Base-by-base conservation (phyloP, 1,140 invertebrate genomes). In the Drosophila takahashii region DNA sequence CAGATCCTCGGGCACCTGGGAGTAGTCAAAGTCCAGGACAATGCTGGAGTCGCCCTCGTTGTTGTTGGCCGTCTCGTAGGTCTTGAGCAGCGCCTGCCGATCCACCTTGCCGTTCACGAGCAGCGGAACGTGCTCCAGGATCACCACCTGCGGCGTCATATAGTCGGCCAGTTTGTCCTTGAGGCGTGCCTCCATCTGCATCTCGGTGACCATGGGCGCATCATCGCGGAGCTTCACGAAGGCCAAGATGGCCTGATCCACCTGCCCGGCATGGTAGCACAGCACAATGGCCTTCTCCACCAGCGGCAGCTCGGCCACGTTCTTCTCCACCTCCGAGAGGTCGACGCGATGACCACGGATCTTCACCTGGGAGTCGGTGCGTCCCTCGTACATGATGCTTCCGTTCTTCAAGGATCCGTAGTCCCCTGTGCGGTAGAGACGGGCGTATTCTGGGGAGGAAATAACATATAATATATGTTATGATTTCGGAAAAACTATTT, bases 71-170 rank as follows among this genome's bases (percentile, higher is more conserved):
- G 94, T 94, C 91, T 95, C 95, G 64, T 96, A 97, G 70, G 93
- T 93, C 77, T 95, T 95, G 39, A 97, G 91, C 26, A 97, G 91
- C 0, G 93, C 91, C 86, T 97, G 96, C 59, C 97, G 93, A 92
- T 98, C 97, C 9, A 95, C 95, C 93, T 98, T 98, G 6, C 97
- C 97, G 92, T 97, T 98, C 0, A 96, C 95, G 9, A 97, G 92
- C 4, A 97, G 92, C 0, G 97, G 97, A 61, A 98, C 94, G 6
- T 91, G 93, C 8, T 96, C 95, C 4, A 97, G 90, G 1, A 96
- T 90, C 7, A 97, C 93, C 0, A 97, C 94, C 92, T 96, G 95
- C 0, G 96, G 96, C 8, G 96, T 93, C 95, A 97, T 97, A 86
- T 97, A 97, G 6, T 94, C 92, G 0, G 96, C 94, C 3, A 97